A percentile compares a stretch with the other conserved stretches of the same genome.
Conservation (phyloP, 2,113 vertebrate genomes). For the Peromyscus californicus region DNA sequence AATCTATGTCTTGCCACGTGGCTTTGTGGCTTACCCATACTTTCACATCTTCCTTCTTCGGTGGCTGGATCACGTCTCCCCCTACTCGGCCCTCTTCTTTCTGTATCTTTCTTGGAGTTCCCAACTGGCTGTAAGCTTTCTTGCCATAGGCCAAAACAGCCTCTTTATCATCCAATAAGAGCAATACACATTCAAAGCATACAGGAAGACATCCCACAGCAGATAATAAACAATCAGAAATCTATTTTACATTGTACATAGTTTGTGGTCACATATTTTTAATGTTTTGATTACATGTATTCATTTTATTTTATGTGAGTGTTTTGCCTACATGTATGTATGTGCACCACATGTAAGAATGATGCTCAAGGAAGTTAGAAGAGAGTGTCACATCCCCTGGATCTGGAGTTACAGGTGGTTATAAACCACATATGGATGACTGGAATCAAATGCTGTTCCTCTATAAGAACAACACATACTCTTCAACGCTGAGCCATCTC, state of each 20-base stretch:
- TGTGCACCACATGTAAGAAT: background rate
- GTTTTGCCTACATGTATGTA: background rate
- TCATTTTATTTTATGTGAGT: background rate
- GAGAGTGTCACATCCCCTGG: too few species aligned
- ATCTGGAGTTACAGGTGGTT: background rate
- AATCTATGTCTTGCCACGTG: too few species aligned
- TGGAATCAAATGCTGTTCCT: background rate
- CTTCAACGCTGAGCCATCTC: background rate
- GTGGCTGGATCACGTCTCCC: too few species aligned
- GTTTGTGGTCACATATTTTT: background rate
- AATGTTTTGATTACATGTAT: background rate
- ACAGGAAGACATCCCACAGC: too few species aligned
- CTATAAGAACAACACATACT: background rate
- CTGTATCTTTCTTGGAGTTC: too few species aligned
- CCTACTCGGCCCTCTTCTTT: too few species aligned
- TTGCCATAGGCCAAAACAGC: too few species aligned
- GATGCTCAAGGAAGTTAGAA: background rate
- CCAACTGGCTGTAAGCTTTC: too few species aligned
- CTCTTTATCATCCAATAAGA: too few species aligned
- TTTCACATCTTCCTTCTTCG: too few species aligned
- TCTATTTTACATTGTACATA: background rate
- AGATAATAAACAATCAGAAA: background rate
- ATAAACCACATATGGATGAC: background rate
- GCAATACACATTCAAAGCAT: too few species aligned
- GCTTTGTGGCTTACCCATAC: too few species aligned